phyloP scores from a whole-genome alignment of 2,113 vertebrate species.

The Andinoacara biseriatus region DNA sequence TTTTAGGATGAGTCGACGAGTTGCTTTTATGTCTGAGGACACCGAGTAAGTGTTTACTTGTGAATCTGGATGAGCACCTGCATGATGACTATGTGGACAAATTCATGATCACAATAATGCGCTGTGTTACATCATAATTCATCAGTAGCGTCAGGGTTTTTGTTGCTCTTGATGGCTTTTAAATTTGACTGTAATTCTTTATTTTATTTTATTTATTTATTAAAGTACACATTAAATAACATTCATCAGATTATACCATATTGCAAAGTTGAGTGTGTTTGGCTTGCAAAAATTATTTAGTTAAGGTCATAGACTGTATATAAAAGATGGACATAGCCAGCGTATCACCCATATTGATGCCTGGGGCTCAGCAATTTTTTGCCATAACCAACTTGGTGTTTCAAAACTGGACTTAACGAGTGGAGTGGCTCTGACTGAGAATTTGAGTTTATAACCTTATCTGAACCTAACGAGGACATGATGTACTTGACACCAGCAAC shows the following conservation, averaged over 20 bases:
- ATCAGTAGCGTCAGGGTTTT: background rate
- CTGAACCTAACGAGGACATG: background rate
- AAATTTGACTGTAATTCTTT: background rate
- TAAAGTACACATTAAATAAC: background rate
- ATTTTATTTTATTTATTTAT: background rate
- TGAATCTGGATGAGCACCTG: constrained; percentile 77
- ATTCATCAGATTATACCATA: background rate
- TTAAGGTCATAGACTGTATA: background rate
- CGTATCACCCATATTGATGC: background rate
- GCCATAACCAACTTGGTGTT: background rate
- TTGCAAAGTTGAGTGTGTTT: background rate
- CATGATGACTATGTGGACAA: constrained; percentile 47
- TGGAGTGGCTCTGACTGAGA: background rate
- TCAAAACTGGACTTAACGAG: background rate
- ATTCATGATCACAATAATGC: background rate
- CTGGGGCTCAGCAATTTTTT: background rate
- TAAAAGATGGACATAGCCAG: background rate
- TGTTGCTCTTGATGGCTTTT: background rate
- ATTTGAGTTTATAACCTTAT: background rate
- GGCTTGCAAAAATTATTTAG: background rate
- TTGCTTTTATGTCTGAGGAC: constrained; percentile 93
- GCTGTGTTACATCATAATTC: background rate
- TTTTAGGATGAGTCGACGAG: constrained; percentile 95
- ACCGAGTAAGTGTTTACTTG: constrained; percentile 89
- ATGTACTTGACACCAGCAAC: background rate